A percentile compares a stretch with the other conserved stretches of the same genome.
These are phyloP conservation scores for Damaliscus lunatus DNA, from an alignment of 2,113 vertebrate genomes.

Conservation along the genomic window DNA sequence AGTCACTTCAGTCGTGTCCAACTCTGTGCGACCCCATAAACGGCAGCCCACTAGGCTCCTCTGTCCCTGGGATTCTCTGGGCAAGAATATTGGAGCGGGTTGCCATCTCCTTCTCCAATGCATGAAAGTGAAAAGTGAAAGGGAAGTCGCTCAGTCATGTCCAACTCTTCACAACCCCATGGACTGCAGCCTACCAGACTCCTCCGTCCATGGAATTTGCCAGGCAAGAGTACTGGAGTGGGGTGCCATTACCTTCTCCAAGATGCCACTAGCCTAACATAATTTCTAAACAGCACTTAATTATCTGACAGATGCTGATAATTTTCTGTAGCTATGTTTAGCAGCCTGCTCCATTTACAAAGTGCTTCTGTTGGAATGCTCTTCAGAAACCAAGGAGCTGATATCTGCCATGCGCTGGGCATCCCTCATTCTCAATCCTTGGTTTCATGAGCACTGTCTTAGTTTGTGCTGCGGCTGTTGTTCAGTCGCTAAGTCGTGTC, in stretches of 20 bases:
- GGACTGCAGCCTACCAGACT: too few species aligned
- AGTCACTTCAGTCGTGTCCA: too few species aligned
- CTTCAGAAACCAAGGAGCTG: not conserved
- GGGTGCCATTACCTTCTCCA: too few species aligned
- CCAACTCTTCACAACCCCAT: rapidly evolving
- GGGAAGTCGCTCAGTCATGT: too few species aligned
- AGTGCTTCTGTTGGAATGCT: not conserved
- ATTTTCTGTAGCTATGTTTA: not conserved
- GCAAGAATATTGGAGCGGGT: too few species aligned
- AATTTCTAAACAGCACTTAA: slow-evolving; percentile 27
- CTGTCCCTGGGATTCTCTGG: too few species aligned
- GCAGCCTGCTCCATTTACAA: not conserved
- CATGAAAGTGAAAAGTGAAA: too few species aligned
- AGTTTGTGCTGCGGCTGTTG: not conserved
- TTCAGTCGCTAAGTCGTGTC: not conserved
- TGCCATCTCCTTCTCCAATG: too few species aligned
- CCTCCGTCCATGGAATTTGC: too few species aligned
- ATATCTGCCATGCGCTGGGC: not conserved
- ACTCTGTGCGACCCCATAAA: too few species aligned
- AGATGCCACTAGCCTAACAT: not conserved
- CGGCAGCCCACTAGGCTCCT: too few species aligned
- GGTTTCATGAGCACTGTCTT: not conserved
- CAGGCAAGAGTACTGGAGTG: too few species aligned
- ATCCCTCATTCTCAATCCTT: not conserved
- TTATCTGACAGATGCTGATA: not conserved